Percentiles rank a stretch among this genome's conserved stretches.
Conservation (phyloP, 2,113 vertebrate species). For the Antennarius striatus region DNA sequence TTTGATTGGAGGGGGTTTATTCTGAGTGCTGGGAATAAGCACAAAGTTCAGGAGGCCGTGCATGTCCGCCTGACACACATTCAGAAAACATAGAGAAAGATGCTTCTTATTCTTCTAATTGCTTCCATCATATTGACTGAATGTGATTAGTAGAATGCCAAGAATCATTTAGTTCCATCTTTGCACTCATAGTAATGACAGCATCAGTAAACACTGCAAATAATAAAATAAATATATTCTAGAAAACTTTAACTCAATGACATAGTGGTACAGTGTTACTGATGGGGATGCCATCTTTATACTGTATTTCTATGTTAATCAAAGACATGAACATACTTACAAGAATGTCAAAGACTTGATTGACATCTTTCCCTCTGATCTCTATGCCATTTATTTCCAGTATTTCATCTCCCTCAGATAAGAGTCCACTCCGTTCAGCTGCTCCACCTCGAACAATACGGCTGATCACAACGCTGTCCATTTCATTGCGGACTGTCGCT, state of each 20-base stretch:
- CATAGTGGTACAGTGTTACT: neutral
- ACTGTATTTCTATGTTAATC: too few relatives aligned
- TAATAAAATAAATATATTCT: neutral
- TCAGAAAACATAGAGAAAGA: constrained; percentile 1
- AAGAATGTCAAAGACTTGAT: constrained; percentile 97
- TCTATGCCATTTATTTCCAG: constrained; percentile 95
- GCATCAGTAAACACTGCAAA: neutral
- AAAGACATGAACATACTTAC: constrained; percentile 73
- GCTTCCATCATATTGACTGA: neutral
- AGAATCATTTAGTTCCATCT: neutral
- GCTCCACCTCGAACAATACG: constrained; percentile 96
- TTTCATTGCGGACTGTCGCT: constrained; percentile 96
- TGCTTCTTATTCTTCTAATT: neutral
- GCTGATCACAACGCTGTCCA: constrained; percentile 97
- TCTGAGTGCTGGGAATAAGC: constrained; percentile 90
- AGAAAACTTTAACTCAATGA: neutral
- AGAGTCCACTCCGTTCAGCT: constrained; percentile 91
- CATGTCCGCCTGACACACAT: constrained; percentile 90
- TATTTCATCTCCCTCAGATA: constrained; percentile 97
- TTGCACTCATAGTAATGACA: neutral
- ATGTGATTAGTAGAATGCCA: neutral
- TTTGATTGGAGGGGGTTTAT: constrained; percentile 86
- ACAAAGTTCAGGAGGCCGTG: constrained; percentile 97
- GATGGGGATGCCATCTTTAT: constrained; percentile 89
- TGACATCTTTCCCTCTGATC: constrained; percentile 97